Percentiles rank a stretch among this genome's conserved stretches.
Evolutionary conservation across 2,888 invertebrate genomes (phyloP).

Genomic region (Eristalis arbustorum): DNA sequence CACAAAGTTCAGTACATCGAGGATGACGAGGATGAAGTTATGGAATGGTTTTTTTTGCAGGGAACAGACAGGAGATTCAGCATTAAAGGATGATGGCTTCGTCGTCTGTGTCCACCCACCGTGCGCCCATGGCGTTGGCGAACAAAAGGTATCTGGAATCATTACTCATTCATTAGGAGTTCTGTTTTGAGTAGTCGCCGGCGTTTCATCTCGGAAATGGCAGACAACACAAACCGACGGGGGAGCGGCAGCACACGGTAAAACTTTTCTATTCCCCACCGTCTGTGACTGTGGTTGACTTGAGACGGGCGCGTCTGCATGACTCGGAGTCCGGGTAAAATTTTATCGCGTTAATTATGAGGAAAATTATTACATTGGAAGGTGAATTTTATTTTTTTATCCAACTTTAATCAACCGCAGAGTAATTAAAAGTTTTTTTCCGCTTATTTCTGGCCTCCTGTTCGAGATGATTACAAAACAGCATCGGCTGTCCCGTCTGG

Average conservation of each 20-base stretch:
- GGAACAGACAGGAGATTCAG: background rate
- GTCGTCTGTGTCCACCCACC: background rate
- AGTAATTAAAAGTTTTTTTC: conserved; percentile 48
- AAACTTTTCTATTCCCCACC: background rate
- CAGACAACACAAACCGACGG: background rate
- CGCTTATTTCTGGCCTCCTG: too few species aligned
- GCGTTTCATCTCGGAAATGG: conserved; percentile 37
- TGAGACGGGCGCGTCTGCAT: conserved; percentile 18
- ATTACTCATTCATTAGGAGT: conserved; percentile 63
- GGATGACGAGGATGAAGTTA: conserved; percentile 24
- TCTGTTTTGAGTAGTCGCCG: conserved; percentile 4
- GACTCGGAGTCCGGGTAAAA: conserved; percentile 37
- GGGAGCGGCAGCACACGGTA: background rate
- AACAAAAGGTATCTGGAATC: conserved; percentile 45
- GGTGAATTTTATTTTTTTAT: background rate
- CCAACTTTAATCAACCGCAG: conserved; percentile 43
- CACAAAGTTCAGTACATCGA: conserved; percentile 24
- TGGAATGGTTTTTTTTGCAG: background rate
- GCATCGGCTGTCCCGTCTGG: background rate
- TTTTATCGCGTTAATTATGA: conserved; percentile 39
- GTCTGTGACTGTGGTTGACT: conserved; percentile 32
- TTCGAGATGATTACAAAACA: conserved; percentile 8
- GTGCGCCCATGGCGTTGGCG: background rate
- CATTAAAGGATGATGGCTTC: background rate
- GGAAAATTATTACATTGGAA: conserved; percentile 12